A percentile compares a stretch with the other conserved stretches of the same genome.
Conservation (phyloP, 2,888 invertebrate genomes). For the Eumerus sabulonum region DNA sequence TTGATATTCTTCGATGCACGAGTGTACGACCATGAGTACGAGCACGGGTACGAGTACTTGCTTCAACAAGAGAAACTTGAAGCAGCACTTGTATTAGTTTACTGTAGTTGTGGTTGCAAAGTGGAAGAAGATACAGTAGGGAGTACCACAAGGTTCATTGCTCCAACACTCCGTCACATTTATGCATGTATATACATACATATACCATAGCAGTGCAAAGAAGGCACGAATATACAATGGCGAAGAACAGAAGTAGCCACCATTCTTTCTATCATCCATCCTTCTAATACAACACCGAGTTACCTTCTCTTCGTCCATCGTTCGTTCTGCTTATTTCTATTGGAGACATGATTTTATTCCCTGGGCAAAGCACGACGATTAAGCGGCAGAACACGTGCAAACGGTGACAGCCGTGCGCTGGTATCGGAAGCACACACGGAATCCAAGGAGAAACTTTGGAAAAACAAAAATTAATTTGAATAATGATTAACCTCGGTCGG, state of each 20-base stretch:
- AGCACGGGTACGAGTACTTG: constrained; percentile 19
- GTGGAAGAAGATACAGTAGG: constrained; percentile 36
- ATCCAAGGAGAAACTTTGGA: constrained; percentile 22
- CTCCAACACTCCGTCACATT: constrained; percentile 40
- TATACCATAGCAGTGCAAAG: constrained; percentile 39
- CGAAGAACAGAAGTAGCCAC: constrained; percentile 14
- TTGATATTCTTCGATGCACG: constrained; percentile 16
- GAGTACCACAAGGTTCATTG: constrained; percentile 63
- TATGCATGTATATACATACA: constrained; percentile 6
- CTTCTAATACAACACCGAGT: constrained; percentile 9
- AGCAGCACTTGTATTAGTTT: not conserved
- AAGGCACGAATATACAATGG: not conserved
- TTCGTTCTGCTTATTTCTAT: constrained; percentile 21
- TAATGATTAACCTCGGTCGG: constrained; percentile 38
- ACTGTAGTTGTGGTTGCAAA: too few relatives aligned
- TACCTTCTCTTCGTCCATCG: not conserved
- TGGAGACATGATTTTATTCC: not conserved
- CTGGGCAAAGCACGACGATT: constrained; percentile 2
- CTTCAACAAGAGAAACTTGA: constrained; percentile 17
- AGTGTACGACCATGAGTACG: constrained; percentile 25
- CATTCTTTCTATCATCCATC: constrained; percentile 20
- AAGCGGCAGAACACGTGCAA: constrained; percentile 55
- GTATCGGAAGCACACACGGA: constrained; percentile 31
- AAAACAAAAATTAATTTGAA: constrained; percentile 51
- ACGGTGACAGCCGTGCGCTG: constrained; percentile 18